These are phyloP conservation scores for Cirrhinus molitorella DNA, from an alignment of 2,797 vertebrate species.

Conservation along the genomic window DNA sequence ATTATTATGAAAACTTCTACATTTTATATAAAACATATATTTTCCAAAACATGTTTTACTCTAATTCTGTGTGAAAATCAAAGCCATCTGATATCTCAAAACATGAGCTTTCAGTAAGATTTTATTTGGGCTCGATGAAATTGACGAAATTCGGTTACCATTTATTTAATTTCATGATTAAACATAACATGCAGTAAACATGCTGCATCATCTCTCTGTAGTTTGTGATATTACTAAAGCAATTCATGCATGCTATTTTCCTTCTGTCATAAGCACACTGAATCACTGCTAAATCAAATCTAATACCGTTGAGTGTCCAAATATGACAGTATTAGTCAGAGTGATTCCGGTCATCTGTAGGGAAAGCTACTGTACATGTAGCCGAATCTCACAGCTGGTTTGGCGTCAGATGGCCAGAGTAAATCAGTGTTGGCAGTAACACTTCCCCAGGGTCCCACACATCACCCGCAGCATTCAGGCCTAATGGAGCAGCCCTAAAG, in stretches of 20 bases:
- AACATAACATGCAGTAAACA: not conserved
- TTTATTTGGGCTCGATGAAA: not conserved
- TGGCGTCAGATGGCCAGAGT: constrained; percentile 86
- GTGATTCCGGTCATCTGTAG: not conserved
- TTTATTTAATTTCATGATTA: not conserved
- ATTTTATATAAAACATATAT: too few species aligned
- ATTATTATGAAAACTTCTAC: too few species aligned
- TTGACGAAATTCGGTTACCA: not conserved
- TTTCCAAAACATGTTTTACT: not conserved
- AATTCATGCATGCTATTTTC: not conserved
- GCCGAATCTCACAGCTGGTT: constrained; percentile 39
- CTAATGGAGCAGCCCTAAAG: constrained; percentile 87
- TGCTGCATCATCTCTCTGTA: not conserved
- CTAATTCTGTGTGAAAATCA: not conserved
- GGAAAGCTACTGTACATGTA: constrained; percentile 15
- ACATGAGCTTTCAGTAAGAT: not conserved
- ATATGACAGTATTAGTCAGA: not conserved
- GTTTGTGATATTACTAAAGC: not conserved
- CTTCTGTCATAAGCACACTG: not conserved
- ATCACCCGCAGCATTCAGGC: constrained; percentile 90
- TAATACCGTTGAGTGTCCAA: not conserved
- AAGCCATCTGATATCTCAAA: not conserved
- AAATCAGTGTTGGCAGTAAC: constrained; percentile 94
- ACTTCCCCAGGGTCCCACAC: constrained; percentile 88
- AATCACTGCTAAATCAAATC: not conserved